Evolutionary conservation across 2,113 vertebrate species (phyloP), one percentile per base, ranked within the genome.

Genomic region (Aspidoscelis tigris): DNA sequence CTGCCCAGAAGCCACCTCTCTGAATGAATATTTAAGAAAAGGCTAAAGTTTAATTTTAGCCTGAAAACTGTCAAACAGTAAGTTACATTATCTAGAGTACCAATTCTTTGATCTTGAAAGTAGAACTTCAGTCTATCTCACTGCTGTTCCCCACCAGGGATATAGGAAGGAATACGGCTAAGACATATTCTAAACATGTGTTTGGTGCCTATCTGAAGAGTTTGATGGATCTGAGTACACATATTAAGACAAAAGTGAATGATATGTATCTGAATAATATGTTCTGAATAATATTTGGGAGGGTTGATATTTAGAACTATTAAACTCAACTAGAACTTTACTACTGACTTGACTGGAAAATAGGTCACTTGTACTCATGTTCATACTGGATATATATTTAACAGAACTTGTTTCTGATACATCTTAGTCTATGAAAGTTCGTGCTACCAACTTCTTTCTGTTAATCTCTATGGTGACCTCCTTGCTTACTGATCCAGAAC

Each of bases 21-120:
- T 43, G 2, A 50, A 65, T 78, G 2, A 26, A 43, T 68, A 12
- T 16, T 82, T 2, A 26, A 11, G 2, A 1, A 7, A 65, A 76
- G 82, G 72, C 1, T 44, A 83, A 2, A 3, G n/a, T 66, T 83
- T 47, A 61, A 70, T 68, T 81, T 86, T 76, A 47, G 50, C 24
- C 53, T 72, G 76, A 76, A 47, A 55, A 78, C 84, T 89, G 44
- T 44, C 75, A 58, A 58, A 21, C 53, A 61, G 26, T 50, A 75
- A 85, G 78, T 7, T 21, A 68, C 77, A 55, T 4, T 24, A n/a
- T 2, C 4, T 69, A n/a, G 16, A 75, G 82, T 77, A 33, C 6
- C 26, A 18, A 85, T n/a, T 39, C 0, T 0, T 75, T 2, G 2
- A 21, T 82, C 9, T 65, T 7, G 85, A 91, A 66, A 89, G 18